phyloP scores from a whole-genome alignment of 2,113 vertebrate genomes.

The Arenaria interpres region DNA sequence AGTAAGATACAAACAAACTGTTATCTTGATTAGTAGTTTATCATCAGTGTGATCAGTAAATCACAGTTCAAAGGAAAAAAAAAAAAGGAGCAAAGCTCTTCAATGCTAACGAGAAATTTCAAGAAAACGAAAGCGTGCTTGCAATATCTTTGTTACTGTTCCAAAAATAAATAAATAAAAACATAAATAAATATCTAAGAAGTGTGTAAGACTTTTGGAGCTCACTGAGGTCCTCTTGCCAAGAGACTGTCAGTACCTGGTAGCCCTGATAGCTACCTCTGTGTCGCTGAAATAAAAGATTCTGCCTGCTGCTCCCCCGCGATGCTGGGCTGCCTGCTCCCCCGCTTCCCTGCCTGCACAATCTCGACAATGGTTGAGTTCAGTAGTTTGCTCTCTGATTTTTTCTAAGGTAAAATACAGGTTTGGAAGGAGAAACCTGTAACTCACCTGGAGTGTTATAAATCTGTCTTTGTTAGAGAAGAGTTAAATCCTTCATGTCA shows the following conservation, averaged over 20 bases:
- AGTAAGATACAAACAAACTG: not conserved
- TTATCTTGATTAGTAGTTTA: slow-evolving; percentile 41
- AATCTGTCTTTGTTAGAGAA: slow-evolving; percentile 57
- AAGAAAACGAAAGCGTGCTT: not conserved
- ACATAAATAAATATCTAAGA: not conserved
- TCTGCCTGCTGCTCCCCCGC: not conserved
- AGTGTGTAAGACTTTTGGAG: not conserved
- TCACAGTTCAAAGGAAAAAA: not conserved
- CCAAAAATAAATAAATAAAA: not conserved
- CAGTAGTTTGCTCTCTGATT: not conserved
- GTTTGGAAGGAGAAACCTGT: slow-evolving; percentile 39
- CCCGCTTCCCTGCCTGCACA: not conserved
- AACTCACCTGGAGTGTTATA: slow-evolving; percentile 26
- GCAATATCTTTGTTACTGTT: not conserved
- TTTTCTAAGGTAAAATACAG: slow-evolving; percentile 34
- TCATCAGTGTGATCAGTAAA: not conserved
- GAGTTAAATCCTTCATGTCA: slow-evolving; percentile 59
- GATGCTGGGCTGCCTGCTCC: not conserved
- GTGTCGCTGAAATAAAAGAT: slow-evolving; percentile 25
- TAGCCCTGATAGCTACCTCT: slow-evolving; percentile 6
- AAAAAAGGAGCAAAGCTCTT: slow-evolving; percentile 34
- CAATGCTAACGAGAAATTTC: slow-evolving; percentile 26
- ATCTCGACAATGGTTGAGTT: not conserved
- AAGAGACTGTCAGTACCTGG: slow-evolving; percentile 12
- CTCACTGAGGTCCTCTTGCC: slow-evolving; percentile 23